These are phyloP conservation scores for Netelia melanura DNA, from an alignment of 2,888 invertebrate species.

Conservation along the genomic window DNA sequence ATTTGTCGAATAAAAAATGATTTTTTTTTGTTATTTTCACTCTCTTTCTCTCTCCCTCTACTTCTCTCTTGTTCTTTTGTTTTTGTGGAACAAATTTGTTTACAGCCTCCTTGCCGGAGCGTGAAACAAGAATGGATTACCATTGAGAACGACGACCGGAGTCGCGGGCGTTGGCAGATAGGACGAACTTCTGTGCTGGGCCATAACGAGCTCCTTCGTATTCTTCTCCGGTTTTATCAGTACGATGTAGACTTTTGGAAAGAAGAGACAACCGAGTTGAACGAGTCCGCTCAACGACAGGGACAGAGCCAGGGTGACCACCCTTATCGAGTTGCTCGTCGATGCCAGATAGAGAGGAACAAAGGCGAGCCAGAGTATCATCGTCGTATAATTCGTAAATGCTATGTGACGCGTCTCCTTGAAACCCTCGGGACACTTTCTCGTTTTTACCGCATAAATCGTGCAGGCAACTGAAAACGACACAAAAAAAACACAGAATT, in stretches of 20 bases:
- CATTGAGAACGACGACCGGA: conserved; percentile 78
- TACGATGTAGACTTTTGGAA: conserved; percentile 87
- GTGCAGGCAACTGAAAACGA: conserved; percentile 84
- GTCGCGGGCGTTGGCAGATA: conserved; percentile 76
- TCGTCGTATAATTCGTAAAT: conserved; percentile 87
- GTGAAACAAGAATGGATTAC: conserved; percentile 72
- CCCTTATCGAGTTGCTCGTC: conserved; percentile 85
- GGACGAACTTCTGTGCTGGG: conserved; percentile 80
- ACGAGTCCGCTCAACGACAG: conserved; percentile 86
- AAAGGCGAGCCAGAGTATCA: conserved; percentile 87
- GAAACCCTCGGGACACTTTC: conserved; percentile 87
- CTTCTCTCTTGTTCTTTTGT: neutral
- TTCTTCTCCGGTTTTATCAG: conserved; percentile 87
- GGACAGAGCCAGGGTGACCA: conserved; percentile 86
- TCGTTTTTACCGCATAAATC: conserved; percentile 86
- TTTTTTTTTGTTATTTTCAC: no score
- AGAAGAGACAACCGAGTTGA: conserved; percentile 86
- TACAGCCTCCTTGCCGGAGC: conserved; percentile 63
- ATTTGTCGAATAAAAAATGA: no score
- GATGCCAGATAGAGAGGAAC: conserved; percentile 86
- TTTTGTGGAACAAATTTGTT: neutral
- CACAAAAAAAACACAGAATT: neutral
- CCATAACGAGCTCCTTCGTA: conserved; percentile 87
- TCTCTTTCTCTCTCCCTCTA: neutral
- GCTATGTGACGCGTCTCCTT: conserved; percentile 87